Evolutionary conservation across 1,140 invertebrate species (phyloP), one percentile per base, ranked within the genome.

Genomic region (Lucilia sericata): DNA sequence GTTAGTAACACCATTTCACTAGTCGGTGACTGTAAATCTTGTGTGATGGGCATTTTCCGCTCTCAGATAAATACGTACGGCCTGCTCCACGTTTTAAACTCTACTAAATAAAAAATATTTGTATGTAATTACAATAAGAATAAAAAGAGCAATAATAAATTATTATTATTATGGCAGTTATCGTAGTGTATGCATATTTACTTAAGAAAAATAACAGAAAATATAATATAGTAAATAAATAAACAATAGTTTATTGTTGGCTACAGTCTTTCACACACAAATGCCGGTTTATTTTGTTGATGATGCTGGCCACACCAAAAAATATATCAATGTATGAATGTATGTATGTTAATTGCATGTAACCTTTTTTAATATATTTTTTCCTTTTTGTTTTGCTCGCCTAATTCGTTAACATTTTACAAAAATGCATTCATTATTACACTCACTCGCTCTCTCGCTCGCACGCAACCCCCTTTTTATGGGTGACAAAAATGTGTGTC

Each of bases 1-100:
- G 89, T 90, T 14, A 90, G 87, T 7, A 90, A 83, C 17, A 90
- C 88, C 86, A 90, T 90, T 89, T 90, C 89, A 83, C 89, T 90
- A n/a, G 88, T 86, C 4, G 89, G 89, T 76, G 89, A 90, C 65
- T 88, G 89, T 80, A 90, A 70, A n/a, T 90, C 88, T 13, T 78
- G 85, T 19, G 85, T 74, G 70, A 30, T 30, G 74, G 87, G 84
- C 89, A 90, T 90, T 74, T 74, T 82, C 21, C 14, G 34, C 19
- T 19, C 21, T 21, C 82, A 19, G 81, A 19, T 21, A 60, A 78
- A 30, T 30, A 84, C 42, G 49, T 60, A 17, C 76, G 9, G n/a
- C 10, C 25, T 13, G 19, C 55, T 86, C 85, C 82, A 85, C 85
- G 42, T 82, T 60, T 36, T 5, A 80, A 47, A 13, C n/a, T 42